Conservation (phyloP, 2,797 vertebrate species). For the Clarias laeviceps region DNA sequence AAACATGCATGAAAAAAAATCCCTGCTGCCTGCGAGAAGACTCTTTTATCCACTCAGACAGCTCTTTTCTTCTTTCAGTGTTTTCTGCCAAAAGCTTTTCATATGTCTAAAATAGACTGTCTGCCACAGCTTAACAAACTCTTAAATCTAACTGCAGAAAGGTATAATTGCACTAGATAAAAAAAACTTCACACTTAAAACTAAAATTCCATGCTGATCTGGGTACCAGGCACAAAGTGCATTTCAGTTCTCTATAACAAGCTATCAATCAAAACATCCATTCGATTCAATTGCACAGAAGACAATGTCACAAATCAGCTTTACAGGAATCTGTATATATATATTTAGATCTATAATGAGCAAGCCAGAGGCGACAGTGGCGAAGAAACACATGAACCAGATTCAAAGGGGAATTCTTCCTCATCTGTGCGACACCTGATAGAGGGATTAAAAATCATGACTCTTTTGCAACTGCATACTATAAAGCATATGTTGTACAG, state of each 20-base stretch:
- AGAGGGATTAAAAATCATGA: not conserved
- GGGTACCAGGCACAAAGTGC: not conserved
- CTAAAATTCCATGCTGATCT: not conserved
- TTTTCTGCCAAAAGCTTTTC: not conserved
- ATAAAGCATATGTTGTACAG: not conserved
- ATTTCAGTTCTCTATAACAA: not conserved
- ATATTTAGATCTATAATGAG: conserved; percentile 1
- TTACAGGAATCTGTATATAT: not conserved
- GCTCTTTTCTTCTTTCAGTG: not conserved
- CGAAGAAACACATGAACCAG: not conserved
- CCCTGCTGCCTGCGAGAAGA: not conserved
- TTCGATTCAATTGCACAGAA: not conserved
- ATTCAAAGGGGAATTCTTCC: not conserved
- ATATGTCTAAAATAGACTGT: too few species aligned
- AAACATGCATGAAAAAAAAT: not conserved
- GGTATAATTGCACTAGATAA: not conserved
- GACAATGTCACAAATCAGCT: not conserved
- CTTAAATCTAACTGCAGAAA: not conserved
- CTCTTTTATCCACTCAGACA: not conserved
- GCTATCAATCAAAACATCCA: not conserved
- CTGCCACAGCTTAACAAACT: not conserved
- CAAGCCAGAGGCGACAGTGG: not conserved
- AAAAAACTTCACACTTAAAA: not conserved
- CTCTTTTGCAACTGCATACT: not conserved
- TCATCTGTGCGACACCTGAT: not conserved